phyloP scores from a whole-genome alignment of 2,113 vertebrate genomes.

The Ciconia stormi region DNA sequence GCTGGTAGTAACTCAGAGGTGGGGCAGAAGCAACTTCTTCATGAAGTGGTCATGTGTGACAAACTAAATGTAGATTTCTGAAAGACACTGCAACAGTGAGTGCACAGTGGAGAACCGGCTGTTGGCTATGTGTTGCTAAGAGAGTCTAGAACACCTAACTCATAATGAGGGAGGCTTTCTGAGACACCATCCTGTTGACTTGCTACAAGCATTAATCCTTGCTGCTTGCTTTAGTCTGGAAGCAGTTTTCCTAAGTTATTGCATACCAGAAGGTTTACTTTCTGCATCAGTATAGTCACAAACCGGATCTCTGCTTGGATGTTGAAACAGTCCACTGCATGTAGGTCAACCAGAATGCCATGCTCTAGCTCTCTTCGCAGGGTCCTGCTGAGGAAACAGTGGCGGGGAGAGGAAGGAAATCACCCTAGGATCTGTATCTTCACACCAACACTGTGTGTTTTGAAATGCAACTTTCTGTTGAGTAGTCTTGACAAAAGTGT shows the following conservation, averaged over 20 bases:
- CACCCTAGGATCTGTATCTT: neutral
- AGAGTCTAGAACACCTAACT: neutral
- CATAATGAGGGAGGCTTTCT: rapidly evolving
- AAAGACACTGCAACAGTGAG: neutral
- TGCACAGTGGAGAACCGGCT: neutral
- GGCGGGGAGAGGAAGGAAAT: neutral
- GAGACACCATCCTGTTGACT: neutral
- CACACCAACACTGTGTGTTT: neutral
- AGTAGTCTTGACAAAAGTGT: neutral
- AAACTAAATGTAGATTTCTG: neutral
- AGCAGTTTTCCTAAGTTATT: neutral
- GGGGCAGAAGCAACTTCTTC: neutral
- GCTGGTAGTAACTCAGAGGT: neutral
- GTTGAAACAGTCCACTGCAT: neutral
- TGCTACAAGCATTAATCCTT: neutral
- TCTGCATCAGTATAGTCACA: neutral
- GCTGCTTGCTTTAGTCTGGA: neutral
- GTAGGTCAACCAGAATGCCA: neutral
- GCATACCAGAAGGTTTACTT: neutral
- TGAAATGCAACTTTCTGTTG: neutral
- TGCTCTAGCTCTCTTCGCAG: neutral
- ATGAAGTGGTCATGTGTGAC: neutral
- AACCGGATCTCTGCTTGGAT: neutral
- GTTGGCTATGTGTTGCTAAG: neutral
- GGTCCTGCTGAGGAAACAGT: neutral